Evolutionary conservation across 2,797 vertebrate species (phyloP).

Genomic region (Florisuga fusca): DNA sequence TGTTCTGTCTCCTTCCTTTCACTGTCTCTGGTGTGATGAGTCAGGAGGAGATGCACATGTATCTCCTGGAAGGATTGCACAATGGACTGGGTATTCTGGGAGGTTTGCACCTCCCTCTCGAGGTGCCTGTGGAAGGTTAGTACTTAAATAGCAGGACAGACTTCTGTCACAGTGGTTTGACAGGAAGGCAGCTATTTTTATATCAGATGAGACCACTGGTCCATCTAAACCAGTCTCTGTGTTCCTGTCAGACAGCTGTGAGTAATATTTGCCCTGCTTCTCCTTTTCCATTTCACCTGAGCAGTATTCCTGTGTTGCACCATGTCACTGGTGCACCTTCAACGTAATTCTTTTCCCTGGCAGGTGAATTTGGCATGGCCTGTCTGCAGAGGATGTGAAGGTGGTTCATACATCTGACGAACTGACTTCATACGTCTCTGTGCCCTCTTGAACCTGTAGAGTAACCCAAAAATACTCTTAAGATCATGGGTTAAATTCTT

Average conservation of each 20-base stretch:
- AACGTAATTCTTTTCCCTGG: background rate
- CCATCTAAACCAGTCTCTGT: background rate
- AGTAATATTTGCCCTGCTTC: background rate
- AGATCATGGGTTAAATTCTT: background rate
- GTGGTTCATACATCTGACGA: background rate
- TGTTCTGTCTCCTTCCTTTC: background rate
- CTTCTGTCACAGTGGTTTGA: background rate
- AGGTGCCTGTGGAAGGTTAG: background rate
- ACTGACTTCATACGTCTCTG: background rate
- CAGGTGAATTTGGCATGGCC: background rate
- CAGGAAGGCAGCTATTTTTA: background rate
- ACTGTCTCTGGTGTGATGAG: background rate
- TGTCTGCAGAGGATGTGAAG: background rate
- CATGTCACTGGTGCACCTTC: background rate
- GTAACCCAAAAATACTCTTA: background rate
- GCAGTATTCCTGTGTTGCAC: background rate
- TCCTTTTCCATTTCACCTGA: background rate
- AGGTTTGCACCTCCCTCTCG: background rate
- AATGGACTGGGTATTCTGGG: background rate
- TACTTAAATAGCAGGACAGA: background rate
- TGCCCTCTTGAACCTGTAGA: background rate
- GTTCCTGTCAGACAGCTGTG: background rate
- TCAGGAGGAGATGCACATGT: background rate
- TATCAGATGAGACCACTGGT: background rate
- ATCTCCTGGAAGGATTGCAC: background rate